phyloP scores from a whole-genome alignment of 2,113 vertebrate species.

The Noturus placidus region DNA sequence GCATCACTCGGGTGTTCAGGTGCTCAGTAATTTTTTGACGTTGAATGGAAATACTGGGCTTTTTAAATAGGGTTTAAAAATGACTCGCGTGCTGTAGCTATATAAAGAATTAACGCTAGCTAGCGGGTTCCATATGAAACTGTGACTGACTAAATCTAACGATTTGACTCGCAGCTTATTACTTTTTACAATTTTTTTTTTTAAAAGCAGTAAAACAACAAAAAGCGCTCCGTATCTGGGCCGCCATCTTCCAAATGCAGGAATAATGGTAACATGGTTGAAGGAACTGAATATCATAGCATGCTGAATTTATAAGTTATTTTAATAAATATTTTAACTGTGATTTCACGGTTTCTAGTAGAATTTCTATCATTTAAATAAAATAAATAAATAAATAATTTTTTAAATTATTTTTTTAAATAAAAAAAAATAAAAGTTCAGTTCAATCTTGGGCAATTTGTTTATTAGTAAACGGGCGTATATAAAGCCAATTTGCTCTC shows the following conservation, averaged over 20 bases:
- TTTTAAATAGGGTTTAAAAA: not conserved
- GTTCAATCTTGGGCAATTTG: not conserved
- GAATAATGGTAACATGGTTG: not conserved
- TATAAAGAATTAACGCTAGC: not conserved
- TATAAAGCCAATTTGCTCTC: not conserved
- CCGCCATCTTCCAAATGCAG: not conserved
- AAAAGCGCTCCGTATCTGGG: not conserved
- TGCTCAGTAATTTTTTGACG: no score
- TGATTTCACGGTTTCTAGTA: not conserved
- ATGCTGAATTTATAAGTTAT: not conserved
- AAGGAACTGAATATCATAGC: not conserved
- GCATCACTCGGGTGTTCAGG: no score
- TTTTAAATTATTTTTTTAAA: not conserved
- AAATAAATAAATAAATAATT: no score
- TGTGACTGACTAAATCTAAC: not conserved
- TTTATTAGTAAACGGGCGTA: not conserved
- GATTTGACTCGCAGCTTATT: not conserved
- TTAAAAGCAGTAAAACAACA: no score
- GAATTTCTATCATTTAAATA: not conserved
- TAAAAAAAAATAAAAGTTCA: no score
- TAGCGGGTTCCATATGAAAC: not conserved
- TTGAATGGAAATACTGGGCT: not conserved
- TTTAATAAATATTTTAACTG: not conserved
- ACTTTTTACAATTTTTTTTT: no score
- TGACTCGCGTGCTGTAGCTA: not conserved